These are phyloP conservation scores for Halichoerus grypus DNA, from an alignment of 2,113 vertebrate genomes.

Conservation along the genomic window DNA sequence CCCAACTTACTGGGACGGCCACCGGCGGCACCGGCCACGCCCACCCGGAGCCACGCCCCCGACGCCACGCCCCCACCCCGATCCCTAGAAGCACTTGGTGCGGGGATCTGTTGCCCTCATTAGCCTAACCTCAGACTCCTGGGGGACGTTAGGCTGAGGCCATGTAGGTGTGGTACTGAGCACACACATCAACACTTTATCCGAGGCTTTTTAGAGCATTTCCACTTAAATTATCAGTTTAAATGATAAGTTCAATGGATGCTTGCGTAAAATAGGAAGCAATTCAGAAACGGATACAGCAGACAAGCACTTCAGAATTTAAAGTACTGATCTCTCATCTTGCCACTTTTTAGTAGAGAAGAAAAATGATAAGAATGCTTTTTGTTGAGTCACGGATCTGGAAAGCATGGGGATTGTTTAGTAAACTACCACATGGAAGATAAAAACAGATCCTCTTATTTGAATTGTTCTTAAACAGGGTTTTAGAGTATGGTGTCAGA, in stretches of 20 bases:
- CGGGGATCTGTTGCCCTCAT: rapidly evolving
- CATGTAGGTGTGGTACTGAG: not conserved
- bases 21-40: not conserved
- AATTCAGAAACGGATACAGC: not conserved
- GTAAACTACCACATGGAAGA: not conserved
- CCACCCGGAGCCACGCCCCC: not conserved
- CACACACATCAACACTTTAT: too few relatives aligned
- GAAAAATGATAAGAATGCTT: not conserved
- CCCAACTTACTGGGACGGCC: not conserved
- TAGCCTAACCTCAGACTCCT: not conserved
- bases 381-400: not conserved
- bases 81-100: not conserved
- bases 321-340: not conserved
- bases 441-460: not conserved
- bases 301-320: not conserved
- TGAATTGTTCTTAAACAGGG: not conserved
- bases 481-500: not conserved
- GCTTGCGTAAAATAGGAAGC: not conserved
- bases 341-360: not conserved
- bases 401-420: not conserved
- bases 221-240: not conserved
- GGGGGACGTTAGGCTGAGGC: not conserved
- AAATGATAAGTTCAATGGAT: not conserved
- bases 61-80: not conserved
- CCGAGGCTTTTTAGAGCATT: not conserved